Base-by-base conservation (phyloP, 1,140 invertebrate genomes). In the Meteorus sp. region DNA sequence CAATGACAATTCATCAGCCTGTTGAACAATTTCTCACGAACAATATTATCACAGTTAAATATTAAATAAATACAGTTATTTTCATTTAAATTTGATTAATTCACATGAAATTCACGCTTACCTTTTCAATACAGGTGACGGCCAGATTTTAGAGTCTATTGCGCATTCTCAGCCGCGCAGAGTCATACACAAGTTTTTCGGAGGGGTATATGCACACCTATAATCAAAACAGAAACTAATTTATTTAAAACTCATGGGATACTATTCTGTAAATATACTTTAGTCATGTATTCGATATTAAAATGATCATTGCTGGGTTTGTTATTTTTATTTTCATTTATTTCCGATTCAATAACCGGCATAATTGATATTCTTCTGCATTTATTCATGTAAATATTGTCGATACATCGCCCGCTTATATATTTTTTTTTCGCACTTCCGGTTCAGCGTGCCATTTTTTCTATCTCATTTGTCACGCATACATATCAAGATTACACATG, bases 51-150 rank as follows among this genome's bases (percentile, higher is more conserved):
- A 43, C 11, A 51, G 27, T 51, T 41, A 9, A 20, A 22, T 9
- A 9, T 13, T 13, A 44, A 44, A 44, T 23, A n/a, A 4, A 29
- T 19, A 25, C 17, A 17, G 7, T 41, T 31, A 51, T 29, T 51
- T 13, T 52, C 27, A 52, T 25, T 59, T 59, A 52, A 52, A 9
- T n/a, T 33, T 31, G n/a, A 19, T 5, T 22, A 60, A 70, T 67
- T 67, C 23, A 61, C 44, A 64, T 56, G 63, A 59, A 50, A 60
- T n/a, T 61, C 60, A 20, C 57, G 62, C 69, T 75, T 68, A 73
- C 71, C 67, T 73, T 72, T 73, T 74, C 70, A 73, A 76, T 73
- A 75, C 74, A 77, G 73, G 71, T 78, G 76, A 78, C 74, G 73
- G 73, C 67, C 64, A 71, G 69, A 73, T 74, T 75, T 74, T 60